Percentiles rank a stretch among this genome's conserved stretches.
phyloP scores from a whole-genome alignment of 64 coral and sea anemone genomes.

The Astreopora myriophthalma region DNA sequence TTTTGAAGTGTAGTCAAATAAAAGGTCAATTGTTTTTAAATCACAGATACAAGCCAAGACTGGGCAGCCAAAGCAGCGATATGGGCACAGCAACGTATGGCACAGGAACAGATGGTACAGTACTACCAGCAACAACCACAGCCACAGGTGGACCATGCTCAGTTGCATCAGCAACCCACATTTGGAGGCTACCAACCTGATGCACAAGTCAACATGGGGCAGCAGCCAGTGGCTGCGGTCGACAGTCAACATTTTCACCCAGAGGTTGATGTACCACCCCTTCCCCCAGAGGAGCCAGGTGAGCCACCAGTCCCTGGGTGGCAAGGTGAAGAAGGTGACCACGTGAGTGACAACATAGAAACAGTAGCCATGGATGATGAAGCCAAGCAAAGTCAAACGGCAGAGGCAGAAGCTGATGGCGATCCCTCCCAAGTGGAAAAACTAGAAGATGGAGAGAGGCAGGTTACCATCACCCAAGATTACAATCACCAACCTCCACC shows the following conservation, averaged over 20 bases:
- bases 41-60: constrained; percentile 78
- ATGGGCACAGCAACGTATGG: constrained; percentile 93
- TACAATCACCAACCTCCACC: constrained; percentile 72
- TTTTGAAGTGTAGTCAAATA: not conserved
- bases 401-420: constrained; percentile 1
- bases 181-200: constrained; percentile 20
- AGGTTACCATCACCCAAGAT: constrained; percentile 46
- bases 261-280: constrained; percentile 60
- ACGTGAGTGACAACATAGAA: constrained; percentile 81
- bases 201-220: not conserved
- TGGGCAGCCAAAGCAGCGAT: constrained; percentile 94
- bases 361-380: constrained; percentile 96
- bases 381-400: not conserved
- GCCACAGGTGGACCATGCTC: constrained; percentile 33
- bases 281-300: constrained; percentile 72
- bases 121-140: constrained; percentile 76
- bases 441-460: constrained; percentile 29
- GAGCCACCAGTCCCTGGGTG: constrained; percentile 72
- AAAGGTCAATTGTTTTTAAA: not conserved
- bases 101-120: constrained; percentile 79
- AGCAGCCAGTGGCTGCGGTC: constrained; percentile 3
- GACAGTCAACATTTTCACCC: constrained; percentile 32
- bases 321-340: constrained; percentile 16
- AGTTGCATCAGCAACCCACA: constrained; percentile 42
- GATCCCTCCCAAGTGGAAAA: constrained; percentile 21